phyloP scores from a whole-genome alignment of 2,113 vertebrate species.

The Cnemophilus loriae region DNA sequence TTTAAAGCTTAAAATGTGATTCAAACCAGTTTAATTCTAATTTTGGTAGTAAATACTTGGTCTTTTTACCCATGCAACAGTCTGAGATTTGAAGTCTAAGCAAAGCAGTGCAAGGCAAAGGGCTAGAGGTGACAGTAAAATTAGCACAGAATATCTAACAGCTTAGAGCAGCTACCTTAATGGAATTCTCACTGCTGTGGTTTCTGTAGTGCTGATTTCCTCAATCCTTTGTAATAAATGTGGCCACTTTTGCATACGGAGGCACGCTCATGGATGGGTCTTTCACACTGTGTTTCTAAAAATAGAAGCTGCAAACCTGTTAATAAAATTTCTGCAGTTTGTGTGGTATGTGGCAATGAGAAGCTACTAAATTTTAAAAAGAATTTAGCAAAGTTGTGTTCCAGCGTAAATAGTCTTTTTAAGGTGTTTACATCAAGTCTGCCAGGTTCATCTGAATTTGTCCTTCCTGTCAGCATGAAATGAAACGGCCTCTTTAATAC shows the following conservation, averaged over 20 bases:
- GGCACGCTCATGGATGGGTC: background rate
- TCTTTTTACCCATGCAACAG: background rate
- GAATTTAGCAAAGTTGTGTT: background rate
- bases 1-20: background rate
- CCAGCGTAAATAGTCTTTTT: background rate
- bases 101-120: background rate
- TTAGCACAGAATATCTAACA: background rate
- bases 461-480: background rate
- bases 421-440: background rate
- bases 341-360: background rate
- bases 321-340: background rate
- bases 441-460: background rate
- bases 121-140: background rate
- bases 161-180: background rate
- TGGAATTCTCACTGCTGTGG: background rate
- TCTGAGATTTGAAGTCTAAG: background rate
- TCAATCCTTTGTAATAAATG: background rate
- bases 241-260: background rate
- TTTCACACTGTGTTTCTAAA: background rate
- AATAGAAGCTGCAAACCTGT: background rate
- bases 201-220: background rate
- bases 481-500: background rate
- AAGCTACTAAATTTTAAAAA: background rate
- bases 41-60: background rate
- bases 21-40: background rate